A percentile compares a stretch with the other conserved stretches of the same genome.
These are phyloP conservation scores for Meghimatium bilineatum DNA, from an alignment of 2,888 invertebrate genomes.

Conservation along the genomic window DNA sequence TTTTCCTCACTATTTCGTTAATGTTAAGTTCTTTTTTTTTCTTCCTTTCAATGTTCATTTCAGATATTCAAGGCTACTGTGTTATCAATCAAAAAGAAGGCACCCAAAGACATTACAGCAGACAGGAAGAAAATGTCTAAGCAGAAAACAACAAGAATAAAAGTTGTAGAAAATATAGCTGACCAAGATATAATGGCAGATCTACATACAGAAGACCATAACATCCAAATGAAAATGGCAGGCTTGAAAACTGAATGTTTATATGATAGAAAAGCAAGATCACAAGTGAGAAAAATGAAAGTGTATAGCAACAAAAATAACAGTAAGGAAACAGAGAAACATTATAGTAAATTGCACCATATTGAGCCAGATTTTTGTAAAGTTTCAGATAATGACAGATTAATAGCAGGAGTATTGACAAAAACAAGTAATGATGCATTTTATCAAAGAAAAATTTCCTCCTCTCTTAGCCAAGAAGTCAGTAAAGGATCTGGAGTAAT, in stretches of 20 bases:
- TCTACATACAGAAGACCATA: background rate
- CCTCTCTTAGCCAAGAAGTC: background rate
- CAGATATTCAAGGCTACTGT: background rate
- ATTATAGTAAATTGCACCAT: background rate
- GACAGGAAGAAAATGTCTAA: background rate
- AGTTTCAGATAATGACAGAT: background rate
- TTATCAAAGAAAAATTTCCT: background rate
- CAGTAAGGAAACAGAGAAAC: background rate
- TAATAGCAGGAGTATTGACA: slow-evolving; percentile 39
- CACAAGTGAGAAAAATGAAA: background rate
- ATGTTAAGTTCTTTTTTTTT: background rate
- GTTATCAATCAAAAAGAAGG: background rate
- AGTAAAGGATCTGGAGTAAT: no score
- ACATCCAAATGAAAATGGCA: background rate
- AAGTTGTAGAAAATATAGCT: background rate
- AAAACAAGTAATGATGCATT: slow-evolving; percentile 31
- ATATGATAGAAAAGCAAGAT: background rate
- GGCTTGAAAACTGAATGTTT: background rate
- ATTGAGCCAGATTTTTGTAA: background rate
- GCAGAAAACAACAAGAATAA: background rate
- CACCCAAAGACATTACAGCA: background rate
- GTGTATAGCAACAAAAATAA: background rate
- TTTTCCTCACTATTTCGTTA: background rate
- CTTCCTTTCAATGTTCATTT: background rate
- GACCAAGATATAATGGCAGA: background rate